Evolutionary conservation across 2,113 vertebrate species (phyloP).

Genomic region (Myiagra hebetior): DNA sequence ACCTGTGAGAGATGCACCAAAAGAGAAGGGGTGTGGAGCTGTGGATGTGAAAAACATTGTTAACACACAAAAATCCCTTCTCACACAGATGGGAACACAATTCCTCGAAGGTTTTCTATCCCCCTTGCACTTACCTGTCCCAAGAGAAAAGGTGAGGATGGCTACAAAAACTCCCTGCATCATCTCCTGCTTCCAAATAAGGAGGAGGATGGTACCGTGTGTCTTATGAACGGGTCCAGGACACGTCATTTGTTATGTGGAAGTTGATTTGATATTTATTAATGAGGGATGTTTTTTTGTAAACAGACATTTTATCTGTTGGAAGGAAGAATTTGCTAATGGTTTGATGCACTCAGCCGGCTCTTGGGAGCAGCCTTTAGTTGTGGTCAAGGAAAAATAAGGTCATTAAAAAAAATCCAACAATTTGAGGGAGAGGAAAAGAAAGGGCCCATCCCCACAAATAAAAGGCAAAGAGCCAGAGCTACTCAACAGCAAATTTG

Average conservation of each 20-base stretch:
- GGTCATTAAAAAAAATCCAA: not conserved
- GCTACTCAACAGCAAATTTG: not conserved
- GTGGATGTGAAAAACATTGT: not conserved
- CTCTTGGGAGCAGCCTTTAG: constrained; percentile 22
- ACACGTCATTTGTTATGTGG: not conserved
- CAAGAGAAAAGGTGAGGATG: constrained; percentile 38
- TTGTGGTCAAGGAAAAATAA: constrained; percentile 1
- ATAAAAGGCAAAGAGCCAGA: not conserved
- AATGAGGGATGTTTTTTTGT: not conserved
- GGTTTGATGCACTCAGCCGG: constrained; percentile 38
- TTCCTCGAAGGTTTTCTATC: not conserved
- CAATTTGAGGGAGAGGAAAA: not conserved
- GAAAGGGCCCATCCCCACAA: not conserved
- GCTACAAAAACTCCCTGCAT: constrained; percentile 17
- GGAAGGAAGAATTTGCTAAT: constrained; percentile 36
- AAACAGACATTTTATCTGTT: not conserved
- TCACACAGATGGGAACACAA: not conserved
- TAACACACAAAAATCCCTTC: not conserved
- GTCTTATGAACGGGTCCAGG: not conserved
- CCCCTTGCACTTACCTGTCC: constrained; percentile 3
- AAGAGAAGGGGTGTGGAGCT: not conserved
- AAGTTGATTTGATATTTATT: constrained; percentile 6
- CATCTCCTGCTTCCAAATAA: not conserved
- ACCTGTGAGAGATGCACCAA: not conserved
- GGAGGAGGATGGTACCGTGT: not conserved